Evolutionary conservation across 2,888 invertebrate genomes (phyloP).

Genomic region (Dendrolimus houi): DNA sequence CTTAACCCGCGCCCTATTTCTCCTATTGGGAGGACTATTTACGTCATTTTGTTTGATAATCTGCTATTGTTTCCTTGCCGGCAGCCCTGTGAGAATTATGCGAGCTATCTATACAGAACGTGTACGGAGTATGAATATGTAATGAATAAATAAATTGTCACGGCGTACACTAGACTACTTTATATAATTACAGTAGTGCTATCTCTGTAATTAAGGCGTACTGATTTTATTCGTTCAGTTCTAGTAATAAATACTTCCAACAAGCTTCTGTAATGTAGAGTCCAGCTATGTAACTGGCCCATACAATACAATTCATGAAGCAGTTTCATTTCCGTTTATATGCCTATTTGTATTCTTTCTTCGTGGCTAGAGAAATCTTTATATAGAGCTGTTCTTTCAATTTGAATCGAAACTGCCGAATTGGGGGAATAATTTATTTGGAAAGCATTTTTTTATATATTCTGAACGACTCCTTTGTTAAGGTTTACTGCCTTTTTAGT

Average conservation of each 20-base stretch:
- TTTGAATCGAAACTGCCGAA: slow-evolving; percentile 70
- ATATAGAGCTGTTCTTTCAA: slow-evolving; percentile 67
- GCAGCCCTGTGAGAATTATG: slow-evolving; percentile 68
- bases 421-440: slow-evolving; percentile 67
- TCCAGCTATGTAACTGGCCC: slow-evolving; percentile 40
- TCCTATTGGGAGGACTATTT: slow-evolving; percentile 64
- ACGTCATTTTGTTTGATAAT: slow-evolving; percentile 74
- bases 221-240: slow-evolving; percentile 7
- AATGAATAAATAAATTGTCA: slow-evolving; percentile 45
- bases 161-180: slow-evolving; percentile 8
- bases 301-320: slow-evolving; percentile 60
- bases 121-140: slow-evolving; percentile 60
- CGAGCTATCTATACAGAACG: slow-evolving; percentile 67
- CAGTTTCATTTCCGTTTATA: slow-evolving; percentile 66
- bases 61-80: slow-evolving; percentile 67
- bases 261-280: slow-evolving; percentile 38
- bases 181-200: slow-evolving; percentile 1
- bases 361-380: slow-evolving; percentile 66
- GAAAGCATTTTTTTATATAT: slow-evolving; percentile 59
- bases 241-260: slow-evolving; percentile 16
- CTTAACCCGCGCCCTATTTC: slow-evolving; percentile 67
- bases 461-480: slow-evolving; percentile 38
- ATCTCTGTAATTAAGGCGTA: neutral
- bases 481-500: slow-evolving; percentile 26
- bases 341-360: slow-evolving; percentile 65